Conservation (phyloP, 2,888 invertebrate species). For the Eupithecia tripunctaria region DNA sequence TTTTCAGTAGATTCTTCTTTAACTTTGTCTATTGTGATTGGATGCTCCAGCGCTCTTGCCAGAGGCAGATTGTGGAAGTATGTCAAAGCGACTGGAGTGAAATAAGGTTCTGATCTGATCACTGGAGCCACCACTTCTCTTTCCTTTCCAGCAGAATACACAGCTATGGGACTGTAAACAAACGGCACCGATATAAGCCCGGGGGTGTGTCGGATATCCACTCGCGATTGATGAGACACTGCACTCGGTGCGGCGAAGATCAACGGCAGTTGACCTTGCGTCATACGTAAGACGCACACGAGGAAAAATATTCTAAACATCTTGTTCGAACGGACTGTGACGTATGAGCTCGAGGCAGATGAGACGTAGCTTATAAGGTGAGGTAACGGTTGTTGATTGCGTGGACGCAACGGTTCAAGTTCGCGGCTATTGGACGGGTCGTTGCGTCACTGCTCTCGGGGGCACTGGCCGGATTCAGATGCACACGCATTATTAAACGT, state of each 20-base stretch:
- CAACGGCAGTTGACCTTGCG: slow-evolving; percentile 62
- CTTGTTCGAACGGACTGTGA: slow-evolving; percentile 53
- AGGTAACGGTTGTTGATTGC: slow-evolving; percentile 73
- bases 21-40: slow-evolving; percentile 62
- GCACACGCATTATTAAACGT: slow-evolving; percentile 50
- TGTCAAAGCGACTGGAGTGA: slow-evolving; percentile 67
- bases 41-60: slow-evolving; percentile 68
- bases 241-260: slow-evolving; percentile 80
- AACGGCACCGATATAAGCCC: slow-evolving; percentile 59
- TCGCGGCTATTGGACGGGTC: slow-evolving; percentile 65
- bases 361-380: slow-evolving; percentile 69
- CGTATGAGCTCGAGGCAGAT: slow-evolving; percentile 55
- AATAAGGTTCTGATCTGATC: slow-evolving; percentile 55
- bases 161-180: slow-evolving; percentile 61
- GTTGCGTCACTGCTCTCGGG: slow-evolving; percentile 69
- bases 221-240: slow-evolving; percentile 83
- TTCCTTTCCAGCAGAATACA: slow-evolving; percentile 51
- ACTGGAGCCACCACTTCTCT: slow-evolving; percentile 56
- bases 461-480: slow-evolving; percentile 73
- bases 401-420: slow-evolving; percentile 68
- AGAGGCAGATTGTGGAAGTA: slow-evolving; percentile 71
- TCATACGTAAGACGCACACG: slow-evolving; percentile 52
- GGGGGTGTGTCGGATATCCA: slow-evolving; percentile 75
- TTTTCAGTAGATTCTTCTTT: slow-evolving; percentile 49
- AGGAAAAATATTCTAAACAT: slow-evolving; percentile 65